Evolutionary conservation across 1,140 invertebrate species (phyloP).

Genomic region (Centruroides vittatus): DNA sequence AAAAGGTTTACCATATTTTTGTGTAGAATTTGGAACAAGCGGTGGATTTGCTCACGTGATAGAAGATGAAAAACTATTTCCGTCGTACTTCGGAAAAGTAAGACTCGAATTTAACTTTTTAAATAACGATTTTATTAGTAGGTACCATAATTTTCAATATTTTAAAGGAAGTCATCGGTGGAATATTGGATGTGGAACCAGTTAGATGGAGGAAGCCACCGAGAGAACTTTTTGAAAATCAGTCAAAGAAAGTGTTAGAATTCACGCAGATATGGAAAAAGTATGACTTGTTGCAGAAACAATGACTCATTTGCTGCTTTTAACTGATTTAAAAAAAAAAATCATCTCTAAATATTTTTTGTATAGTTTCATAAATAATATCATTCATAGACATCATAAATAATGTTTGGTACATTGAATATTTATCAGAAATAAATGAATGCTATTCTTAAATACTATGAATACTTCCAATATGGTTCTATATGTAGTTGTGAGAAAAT

Average conservation of each 20-base stretch:
- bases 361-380: too few species aligned
- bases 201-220: conserved; percentile 65
- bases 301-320: too few species aligned
- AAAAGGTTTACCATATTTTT: conserved; percentile 88
- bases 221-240: conserved; percentile 51
- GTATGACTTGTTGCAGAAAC: conserved; percentile 30
- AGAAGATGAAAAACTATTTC: conserved; percentile 80
- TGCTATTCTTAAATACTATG: too few species aligned
- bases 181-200: conserved; percentile 80
- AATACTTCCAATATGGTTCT: too few species aligned
- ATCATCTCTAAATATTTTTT: too few species aligned
- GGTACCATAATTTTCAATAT: background rate
- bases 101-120: conserved; percentile 10
- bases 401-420: too few species aligned
- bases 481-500: too few species aligned
- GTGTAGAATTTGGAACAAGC: conserved; percentile 73
- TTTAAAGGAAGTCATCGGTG: conserved; percentile 79
- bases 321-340: too few species aligned
- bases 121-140: too few species aligned
- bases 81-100: conserved; percentile 79
- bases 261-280: conserved; percentile 50
- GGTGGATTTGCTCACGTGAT: conserved; percentile 91
- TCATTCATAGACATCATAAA: too few species aligned
- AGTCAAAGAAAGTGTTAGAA: conserved; percentile 47
- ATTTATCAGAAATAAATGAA: too few species aligned